A percentile compares a stretch with the other conserved stretches of the same genome.
phyloP scores from a whole-genome alignment of 92 coral and sea anemone genomes.

The Actinernus sp. region DNA sequence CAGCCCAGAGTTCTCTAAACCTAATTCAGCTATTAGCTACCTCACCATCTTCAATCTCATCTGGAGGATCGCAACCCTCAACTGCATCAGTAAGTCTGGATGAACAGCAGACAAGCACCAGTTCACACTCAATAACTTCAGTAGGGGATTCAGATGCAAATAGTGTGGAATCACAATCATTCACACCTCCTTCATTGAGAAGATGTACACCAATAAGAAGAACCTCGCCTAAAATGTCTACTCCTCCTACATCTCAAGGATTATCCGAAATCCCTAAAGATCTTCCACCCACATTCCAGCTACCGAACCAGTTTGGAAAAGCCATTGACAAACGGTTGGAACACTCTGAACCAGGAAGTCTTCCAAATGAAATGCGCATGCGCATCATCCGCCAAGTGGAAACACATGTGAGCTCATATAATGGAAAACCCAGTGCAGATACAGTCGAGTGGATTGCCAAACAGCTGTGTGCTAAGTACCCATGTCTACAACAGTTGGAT shows the following conservation, averaged over 20 bases:
- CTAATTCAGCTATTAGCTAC: no score
- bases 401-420: conserved; percentile 13
- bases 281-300: conserved; percentile 1
- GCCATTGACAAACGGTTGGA: conserved; percentile 12
- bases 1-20: no score
- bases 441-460: conserved; percentile 27
- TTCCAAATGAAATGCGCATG: conserved; percentile 9
- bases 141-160: no score
- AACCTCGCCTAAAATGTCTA: neutral
- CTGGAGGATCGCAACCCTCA: no score
- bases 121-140: no score
- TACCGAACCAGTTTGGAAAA: conserved; percentile 31
- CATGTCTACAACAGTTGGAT: conserved; percentile 18
- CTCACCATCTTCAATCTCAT: no score
- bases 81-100: no score
- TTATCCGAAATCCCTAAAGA: conserved; percentile 18
- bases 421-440: conserved; percentile 13
- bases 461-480: conserved; percentile 7
- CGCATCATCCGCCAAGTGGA: conserved; percentile 35
- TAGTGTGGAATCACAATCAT: no score
- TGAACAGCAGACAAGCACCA: no score
- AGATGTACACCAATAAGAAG: neutral
- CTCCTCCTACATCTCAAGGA: no score
- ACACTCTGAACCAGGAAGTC: conserved; percentile 7
- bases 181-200: neutral